A percentile compares a stretch with the other conserved stretches of the same genome.
These are phyloP conservation scores for Drosophila testacea DNA, from an alignment of 2,888 invertebrate species.

Conservation along the genomic window DNA sequence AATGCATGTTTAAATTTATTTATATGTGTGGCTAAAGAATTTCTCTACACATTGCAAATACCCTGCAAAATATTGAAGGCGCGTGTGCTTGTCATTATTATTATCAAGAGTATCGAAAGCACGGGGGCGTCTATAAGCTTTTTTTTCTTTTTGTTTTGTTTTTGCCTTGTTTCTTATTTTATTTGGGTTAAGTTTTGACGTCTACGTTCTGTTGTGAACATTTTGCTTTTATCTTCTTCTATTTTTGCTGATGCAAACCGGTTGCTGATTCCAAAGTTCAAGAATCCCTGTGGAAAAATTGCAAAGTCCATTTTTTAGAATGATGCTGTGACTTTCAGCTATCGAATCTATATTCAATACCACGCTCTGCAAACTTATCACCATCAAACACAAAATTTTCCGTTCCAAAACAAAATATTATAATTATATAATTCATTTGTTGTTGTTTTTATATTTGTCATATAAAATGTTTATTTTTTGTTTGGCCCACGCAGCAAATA, in stretches of 20 bases:
- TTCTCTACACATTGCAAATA: constrained; percentile 19
- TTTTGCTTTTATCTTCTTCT: constrained; percentile 7
- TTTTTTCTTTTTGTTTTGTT: constrained; percentile 9
- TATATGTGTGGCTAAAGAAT: neutral
- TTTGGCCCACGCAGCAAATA: constrained; percentile 42
- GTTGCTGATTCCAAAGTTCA: constrained; percentile 59
- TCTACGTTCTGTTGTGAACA: constrained; percentile 25
- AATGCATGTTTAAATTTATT: neutral
- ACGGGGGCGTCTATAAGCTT: constrained; percentile 33
- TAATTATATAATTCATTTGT: too few species aligned
- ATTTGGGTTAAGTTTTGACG: constrained; percentile 65
- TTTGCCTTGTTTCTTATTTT: constrained; percentile 19
- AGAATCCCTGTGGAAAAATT: constrained; percentile 2
- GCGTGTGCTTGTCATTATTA: constrained; percentile 57
- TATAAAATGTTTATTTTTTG: constrained; percentile 10
- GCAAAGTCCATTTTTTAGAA: constrained; percentile 38
- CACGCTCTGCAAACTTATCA: neutral
- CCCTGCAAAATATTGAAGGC: constrained; percentile 37
- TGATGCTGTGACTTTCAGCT: constrained; percentile 11
- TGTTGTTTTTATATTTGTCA: constrained; percentile 9
- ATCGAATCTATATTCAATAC: constrained; percentile 2
- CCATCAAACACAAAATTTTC: constrained; percentile 3
- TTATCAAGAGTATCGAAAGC: constrained; percentile 40
- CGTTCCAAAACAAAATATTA: constrained; percentile 10
- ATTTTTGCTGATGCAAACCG: constrained; percentile 7